Percentiles rank a stretch among this genome's conserved stretches.
Evolutionary conservation across 2,888 invertebrate species (phyloP).

Genomic region (Drosophila cracens): DNA sequence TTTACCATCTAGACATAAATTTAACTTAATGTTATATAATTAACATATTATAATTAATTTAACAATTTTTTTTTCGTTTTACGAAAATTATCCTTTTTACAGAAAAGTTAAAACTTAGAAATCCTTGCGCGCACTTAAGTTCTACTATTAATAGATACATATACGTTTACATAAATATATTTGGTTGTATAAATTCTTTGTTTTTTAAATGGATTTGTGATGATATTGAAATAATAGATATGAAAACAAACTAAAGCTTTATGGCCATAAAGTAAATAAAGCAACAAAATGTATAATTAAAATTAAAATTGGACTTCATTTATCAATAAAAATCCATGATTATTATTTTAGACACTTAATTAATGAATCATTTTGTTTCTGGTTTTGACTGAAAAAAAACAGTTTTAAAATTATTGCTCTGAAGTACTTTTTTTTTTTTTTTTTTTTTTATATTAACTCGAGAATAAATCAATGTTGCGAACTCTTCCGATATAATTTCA

Average conservation of each 20-base stretch:
- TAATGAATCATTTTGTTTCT: slow-evolving; percentile 1
- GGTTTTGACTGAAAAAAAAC: neutral
- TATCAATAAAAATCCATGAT: neutral
- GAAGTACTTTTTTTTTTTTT: neutral
- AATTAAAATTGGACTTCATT: neutral
- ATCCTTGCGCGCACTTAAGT: slow-evolving; percentile 65
- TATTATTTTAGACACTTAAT: slow-evolving; percentile 26
- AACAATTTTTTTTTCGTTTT: slow-evolving; percentile 63
- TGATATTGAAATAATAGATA: neutral
- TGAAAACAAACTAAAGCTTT: neutral
- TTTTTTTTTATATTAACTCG: neutral
- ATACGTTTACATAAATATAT: slow-evolving; percentile 53
- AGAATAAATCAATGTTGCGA: neutral
- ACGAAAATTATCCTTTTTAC: slow-evolving; percentile 47
- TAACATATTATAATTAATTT: slow-evolving; percentile 61
- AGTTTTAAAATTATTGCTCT: neutral
- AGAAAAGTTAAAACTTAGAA: slow-evolving; percentile 23
- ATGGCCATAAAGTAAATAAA: slow-evolving; percentile 4
- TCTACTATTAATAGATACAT: slow-evolving; percentile 57
- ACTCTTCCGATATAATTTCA: neutral
- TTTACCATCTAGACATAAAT: slow-evolving; percentile 41
- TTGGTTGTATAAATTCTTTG: no score
- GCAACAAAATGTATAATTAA: neutral
- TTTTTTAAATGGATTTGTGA: neutral
- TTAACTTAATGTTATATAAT: slow-evolving; percentile 39